Evolutionary conservation across 2,797 vertebrate genomes (phyloP), one percentile per base, ranked within the genome.

Genomic region (Catharus ustulatus): DNA sequence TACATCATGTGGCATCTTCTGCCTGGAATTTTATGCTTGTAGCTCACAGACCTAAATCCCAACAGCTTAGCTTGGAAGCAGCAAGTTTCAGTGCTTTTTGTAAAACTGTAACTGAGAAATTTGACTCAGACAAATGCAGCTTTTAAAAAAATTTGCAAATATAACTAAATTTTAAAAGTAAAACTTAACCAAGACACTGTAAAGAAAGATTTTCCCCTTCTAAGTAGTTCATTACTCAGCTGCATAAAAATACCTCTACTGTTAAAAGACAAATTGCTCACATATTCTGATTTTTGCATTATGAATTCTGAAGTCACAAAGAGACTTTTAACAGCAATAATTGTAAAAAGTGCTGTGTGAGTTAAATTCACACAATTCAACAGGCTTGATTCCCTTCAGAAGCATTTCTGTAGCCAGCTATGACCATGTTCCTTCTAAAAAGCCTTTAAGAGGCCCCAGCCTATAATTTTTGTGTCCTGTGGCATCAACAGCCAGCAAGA

Each of bases 181-280:
- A 71, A 94, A 77, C 18, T 89, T 89, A 94, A 92, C 89, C n/a
- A 84, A 87, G 89, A 84, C 20, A 30, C 54, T 14, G 30, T 54
- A 96, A 92, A 83, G 90, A 27, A 64, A 68, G 69, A 76, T 69
- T 38, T 30, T 7, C n/a, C 15, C 34, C 36, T 89, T 90, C 75
- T 68, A 69, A 95, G 73, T 67, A 81, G 71, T 92, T 97, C 80
- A 84, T 97, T 97, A 95, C 57, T 84, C 71, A 94, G 59, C 82
- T 61, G 55, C 58, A 89, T 69, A 80, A 91, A 89, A 95, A 92
- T 68, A 69, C 36, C 62, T 52, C 55, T 89, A 27, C 59, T 91
- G 86, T 94, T 73, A 72, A 93, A 96, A 96, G 95, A 88, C 18
- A 62, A 95, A 97, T 97, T 92, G 66, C 57, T 34, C 42, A 45